phyloP scores from a whole-genome alignment of 2,888 invertebrate species.

The Theodoxus fluviatilis region DNA sequence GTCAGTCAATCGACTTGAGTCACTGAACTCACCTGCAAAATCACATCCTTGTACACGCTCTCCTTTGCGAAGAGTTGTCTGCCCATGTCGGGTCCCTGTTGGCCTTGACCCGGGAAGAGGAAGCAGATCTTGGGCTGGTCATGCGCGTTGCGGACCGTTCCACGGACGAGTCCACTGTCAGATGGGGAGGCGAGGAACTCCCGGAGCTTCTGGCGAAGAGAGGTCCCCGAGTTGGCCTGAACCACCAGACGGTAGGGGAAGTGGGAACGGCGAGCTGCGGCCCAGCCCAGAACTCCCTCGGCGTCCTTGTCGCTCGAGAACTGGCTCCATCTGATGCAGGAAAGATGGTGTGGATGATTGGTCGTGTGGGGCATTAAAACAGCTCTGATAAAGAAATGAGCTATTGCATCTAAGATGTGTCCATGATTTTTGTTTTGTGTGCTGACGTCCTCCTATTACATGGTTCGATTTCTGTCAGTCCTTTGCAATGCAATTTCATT shows the following conservation, averaged over 20 bases:
- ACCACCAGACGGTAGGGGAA: background rate
- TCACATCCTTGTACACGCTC: slow-evolving; percentile 25
- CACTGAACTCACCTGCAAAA: too few relatives aligned
- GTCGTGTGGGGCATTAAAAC: too few relatives aligned
- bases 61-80: slow-evolving; percentile 30
- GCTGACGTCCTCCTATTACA: too few relatives aligned
- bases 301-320: slow-evolving; percentile 29
- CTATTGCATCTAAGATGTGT: too few relatives aligned
- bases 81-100: slow-evolving; percentile 34
- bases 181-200: background rate
- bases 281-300: background rate
- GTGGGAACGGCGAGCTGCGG: background rate
- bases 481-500: too few relatives aligned
- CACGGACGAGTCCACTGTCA: background rate
- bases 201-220: background rate
- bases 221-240: background rate
- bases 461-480: too few relatives aligned
- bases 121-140: slow-evolving; percentile 28
- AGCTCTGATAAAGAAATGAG: too few relatives aligned
- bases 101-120: slow-evolving; percentile 32
- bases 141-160: background rate
- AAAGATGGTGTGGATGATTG: too few relatives aligned
- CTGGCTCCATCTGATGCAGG: slow-evolving; percentile 25
- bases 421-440: too few relatives aligned
- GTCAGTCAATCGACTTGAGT: too few relatives aligned